Evolutionary conservation across 2,113 vertebrate species (phyloP).

Genomic region (Xiphorhynchus elegans): DNA sequence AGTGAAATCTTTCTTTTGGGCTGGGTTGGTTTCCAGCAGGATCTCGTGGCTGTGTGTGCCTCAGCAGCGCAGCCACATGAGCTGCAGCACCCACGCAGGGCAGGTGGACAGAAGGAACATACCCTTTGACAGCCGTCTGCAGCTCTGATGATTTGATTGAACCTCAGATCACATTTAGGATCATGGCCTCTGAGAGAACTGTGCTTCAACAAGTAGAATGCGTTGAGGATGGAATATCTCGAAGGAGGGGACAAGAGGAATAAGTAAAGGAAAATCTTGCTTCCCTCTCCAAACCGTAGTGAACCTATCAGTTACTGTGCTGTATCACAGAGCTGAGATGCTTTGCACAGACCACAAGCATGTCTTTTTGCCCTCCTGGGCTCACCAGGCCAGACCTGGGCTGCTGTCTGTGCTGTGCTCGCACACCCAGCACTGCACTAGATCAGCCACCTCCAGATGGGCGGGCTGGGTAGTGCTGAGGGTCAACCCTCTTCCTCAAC

Average conservation of each 20-base stretch:
- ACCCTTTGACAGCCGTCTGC: not conserved
- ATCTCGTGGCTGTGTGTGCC: not conserved
- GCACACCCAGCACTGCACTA: not conserved
- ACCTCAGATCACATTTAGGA: not conserved
- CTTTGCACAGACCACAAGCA: not conserved
- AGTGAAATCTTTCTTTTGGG: not conserved
- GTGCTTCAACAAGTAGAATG: not conserved
- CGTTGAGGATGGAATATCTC: not conserved
- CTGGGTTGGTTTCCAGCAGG: not conserved
- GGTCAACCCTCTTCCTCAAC: not conserved
- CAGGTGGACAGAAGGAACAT: not conserved
- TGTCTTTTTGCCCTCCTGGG: not conserved
- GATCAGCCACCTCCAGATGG: not conserved
- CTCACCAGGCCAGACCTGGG: not conserved
- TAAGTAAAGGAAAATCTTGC: not conserved
- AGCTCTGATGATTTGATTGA: not conserved
- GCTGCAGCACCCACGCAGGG: not conserved
- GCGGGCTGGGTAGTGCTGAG: not conserved
- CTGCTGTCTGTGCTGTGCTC: not conserved
- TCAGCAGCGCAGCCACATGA: not conserved
- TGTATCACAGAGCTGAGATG: not conserved
- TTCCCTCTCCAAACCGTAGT: not conserved
- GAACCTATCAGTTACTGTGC: not conserved
- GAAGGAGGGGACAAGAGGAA: not conserved
- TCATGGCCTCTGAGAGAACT: not conserved